Percentiles rank a stretch among this genome's conserved stretches.
phyloP scores from a whole-genome alignment of 1,140 invertebrate genomes.

The Drosophila kepulauana region DNA sequence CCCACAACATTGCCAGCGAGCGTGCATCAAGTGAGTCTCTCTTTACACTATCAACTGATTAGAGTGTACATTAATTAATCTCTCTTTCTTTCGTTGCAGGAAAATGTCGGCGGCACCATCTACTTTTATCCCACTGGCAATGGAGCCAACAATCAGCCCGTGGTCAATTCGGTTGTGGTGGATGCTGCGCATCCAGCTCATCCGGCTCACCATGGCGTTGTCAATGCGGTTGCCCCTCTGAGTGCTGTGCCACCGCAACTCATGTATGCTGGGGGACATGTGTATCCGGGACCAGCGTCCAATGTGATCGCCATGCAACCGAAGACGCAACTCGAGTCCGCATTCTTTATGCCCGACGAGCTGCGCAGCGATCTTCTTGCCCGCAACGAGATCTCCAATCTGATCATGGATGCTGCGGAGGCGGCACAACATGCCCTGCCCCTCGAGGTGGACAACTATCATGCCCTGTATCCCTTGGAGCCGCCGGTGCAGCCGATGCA shows the following conservation, averaged over 20 bases:
- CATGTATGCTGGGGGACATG: constrained; percentile 74
- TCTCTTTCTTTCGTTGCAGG: constrained; percentile 87
- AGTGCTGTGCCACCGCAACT: constrained; percentile 58
- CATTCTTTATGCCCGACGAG: constrained; percentile 92
- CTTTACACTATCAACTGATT: too few species aligned
- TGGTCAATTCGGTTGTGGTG: constrained; percentile 75
- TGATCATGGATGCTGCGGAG: constrained; percentile 89
- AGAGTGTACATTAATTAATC: neutral
- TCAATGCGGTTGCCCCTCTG: constrained; percentile 63
- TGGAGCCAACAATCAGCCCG: constrained; percentile 76
- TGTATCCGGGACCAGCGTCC: constrained; percentile 85
- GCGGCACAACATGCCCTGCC: constrained; percentile 89
- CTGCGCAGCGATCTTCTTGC: constrained; percentile 91
- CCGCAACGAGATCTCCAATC: constrained; percentile 88
- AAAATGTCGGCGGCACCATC: constrained; percentile 97
- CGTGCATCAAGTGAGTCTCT: constrained; percentile 85
- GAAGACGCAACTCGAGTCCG: constrained; percentile 86
- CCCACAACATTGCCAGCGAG: constrained; percentile 85
- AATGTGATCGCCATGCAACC: constrained; percentile 85
- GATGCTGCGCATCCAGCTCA: constrained; percentile 61
- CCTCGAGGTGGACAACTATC: constrained; percentile 94
- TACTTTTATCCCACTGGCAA: constrained; percentile 93
- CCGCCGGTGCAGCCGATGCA: constrained; percentile 88
- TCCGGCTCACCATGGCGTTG: constrained; percentile 66
- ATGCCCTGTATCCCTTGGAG: constrained; percentile 95